Evolutionary conservation across 2,113 vertebrate genomes (phyloP), one percentile per base, ranked within the genome.

Genomic region (Capricornis sumatraensis): DNA sequence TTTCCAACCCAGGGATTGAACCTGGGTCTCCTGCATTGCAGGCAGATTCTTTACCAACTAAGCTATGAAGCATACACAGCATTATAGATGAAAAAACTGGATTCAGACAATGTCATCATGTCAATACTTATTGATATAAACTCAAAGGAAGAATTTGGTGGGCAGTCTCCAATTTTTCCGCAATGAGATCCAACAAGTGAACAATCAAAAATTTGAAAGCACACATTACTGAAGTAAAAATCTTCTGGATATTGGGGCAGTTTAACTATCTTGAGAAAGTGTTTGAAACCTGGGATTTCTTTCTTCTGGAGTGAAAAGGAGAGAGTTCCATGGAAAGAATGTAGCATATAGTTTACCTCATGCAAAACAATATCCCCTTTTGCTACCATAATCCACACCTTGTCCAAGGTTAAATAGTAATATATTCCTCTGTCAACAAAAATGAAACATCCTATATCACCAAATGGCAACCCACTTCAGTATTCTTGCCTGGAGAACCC

Each of bases 311-410:
- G 28, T 2, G 78, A 90, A 83, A 97, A 96, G 4, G 62, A 93
- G 21, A 95, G 62, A 60, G 47, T 27, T 33, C 87, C 93, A 6
- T 43, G 23, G n/a, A 91, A 96, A 50, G 30, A 8, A 17, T 60
- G 6, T 3, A 58, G 16, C 10, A 43, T 43, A 10, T 36, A 10
- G 8, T 21, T 12, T 2, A 0, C 5, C 6, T 53, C 4, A 43
- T 60, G 0, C 11, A 43, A 23, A 4, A 47, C 33, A 10, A 71
- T 16, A 11, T 96, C 82, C 57, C 78, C 71, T 11, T 88, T 7
- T 40, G 36, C 17, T 7, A 57, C 23, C n/a, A 85, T 89, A 40
- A 97, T 53, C 79, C 58, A 97, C 5, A 96, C 45, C 62, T 92
- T 96, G 45, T 50, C 33, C 12, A 16, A 5, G 0, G 25, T 21